These are phyloP conservation scores for Forbesichthys agassizii DNA, from an alignment of 2,113 vertebrate genomes.

Conservation along the genomic window DNA sequence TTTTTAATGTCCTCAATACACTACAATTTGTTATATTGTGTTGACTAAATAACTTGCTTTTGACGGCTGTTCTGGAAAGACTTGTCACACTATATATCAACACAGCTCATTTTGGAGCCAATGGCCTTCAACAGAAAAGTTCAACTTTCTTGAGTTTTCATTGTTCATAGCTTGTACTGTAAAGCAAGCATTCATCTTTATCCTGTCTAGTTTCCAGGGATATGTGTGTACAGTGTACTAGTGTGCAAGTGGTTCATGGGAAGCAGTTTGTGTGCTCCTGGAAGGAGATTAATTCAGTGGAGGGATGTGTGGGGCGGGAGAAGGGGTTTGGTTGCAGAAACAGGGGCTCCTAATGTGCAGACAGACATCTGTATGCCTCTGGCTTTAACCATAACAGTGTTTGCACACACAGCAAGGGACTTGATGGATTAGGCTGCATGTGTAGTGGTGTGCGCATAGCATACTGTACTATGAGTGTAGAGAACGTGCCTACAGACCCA, in stretches of 20 bases:
- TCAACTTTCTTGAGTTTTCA: constrained; percentile 23
- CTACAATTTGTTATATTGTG: too few species aligned
- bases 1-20: too few species aligned
- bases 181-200: constrained; percentile 30
- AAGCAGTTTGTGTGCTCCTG: constrained; percentile 24
- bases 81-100: constrained; percentile 17
- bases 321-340: constrained; percentile 29
- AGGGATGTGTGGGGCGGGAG: background rate
- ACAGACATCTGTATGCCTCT: constrained; percentile 40
- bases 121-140: constrained; percentile 13
- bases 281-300: constrained; percentile 41
- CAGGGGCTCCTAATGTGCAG: constrained; percentile 39
- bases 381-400: constrained; percentile 45
- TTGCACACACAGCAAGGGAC: constrained; percentile 26
- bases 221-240: constrained; percentile 6
- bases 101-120: constrained; percentile 27
- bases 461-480: too few species aligned
- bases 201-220: background rate
- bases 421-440: constrained; percentile 33
- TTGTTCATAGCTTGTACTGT: constrained; percentile 9
- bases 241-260: constrained; percentile 43
- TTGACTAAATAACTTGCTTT: too few species aligned
- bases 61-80: background rate
- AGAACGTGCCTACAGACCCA: background rate
- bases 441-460: background rate